A percentile compares a stretch with the other conserved stretches of the same genome.
Conservation (phyloP, 2,888 invertebrate species). For the Drosophila fulvimacula region DNA sequence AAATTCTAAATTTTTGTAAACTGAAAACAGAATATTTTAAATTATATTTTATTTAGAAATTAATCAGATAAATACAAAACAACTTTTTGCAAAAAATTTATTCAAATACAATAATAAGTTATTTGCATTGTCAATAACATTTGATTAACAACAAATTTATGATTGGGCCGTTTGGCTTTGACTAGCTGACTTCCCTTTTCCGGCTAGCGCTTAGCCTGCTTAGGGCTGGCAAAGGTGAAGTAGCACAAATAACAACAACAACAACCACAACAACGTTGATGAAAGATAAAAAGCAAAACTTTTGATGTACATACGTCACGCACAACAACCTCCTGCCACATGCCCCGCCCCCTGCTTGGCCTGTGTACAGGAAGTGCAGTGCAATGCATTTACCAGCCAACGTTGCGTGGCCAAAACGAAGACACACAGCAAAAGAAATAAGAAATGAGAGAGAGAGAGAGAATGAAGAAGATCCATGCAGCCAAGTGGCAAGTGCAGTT, state of each 20-base stretch:
- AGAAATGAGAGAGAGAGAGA: not conserved
- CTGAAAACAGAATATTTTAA: not conserved
- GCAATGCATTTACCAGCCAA: constrained; percentile 60
- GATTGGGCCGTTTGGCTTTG: not conserved
- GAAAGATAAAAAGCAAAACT: constrained; percentile 80
- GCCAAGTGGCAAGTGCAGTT: constrained; percentile 55
- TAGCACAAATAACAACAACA: constrained; percentile 50
- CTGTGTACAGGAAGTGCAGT: constrained; percentile 70
- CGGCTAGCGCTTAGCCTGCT: constrained; percentile 1
- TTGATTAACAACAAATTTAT: not conserved
- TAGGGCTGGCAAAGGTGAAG: constrained; percentile 54
- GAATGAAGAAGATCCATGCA: constrained; percentile 28
- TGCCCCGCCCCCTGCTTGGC: not conserved
- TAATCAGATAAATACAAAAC: not conserved
- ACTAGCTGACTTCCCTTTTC: not conserved
- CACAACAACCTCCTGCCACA: constrained; percentile 17
- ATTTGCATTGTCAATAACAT: not conserved
- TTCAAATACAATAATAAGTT: not conserved
- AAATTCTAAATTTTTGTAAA: not conserved
- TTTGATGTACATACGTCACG: constrained; percentile 76
- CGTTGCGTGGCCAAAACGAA: constrained; percentile 50
- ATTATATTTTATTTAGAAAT: not conserved
- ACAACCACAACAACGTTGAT: constrained; percentile 45
- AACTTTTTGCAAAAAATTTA: not conserved
- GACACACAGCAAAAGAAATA: constrained; percentile 20